phyloP scores from a whole-genome alignment of 1,140 invertebrate species.

The Orussus abietinus region DNA sequence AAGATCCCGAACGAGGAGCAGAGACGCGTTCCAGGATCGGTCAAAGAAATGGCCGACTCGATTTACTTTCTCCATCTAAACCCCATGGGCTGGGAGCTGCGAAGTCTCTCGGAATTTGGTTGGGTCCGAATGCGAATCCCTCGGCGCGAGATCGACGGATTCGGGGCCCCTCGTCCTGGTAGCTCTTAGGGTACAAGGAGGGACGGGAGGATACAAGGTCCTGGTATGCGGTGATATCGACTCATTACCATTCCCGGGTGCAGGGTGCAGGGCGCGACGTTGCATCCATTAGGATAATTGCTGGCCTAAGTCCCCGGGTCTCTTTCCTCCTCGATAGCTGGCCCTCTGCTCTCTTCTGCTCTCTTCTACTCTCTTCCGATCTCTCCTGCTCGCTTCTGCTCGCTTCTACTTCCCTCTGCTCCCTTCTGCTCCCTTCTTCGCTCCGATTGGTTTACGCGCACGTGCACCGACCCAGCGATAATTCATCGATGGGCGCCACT shows the following conservation, averaged over 20 bases:
- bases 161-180: too few relatives aligned
- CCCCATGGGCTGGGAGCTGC: too few relatives aligned
- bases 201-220: conserved; percentile 46
- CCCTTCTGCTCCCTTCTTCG: background rate
- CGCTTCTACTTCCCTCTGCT: background rate
- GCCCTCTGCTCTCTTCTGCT: conserved; percentile 2
- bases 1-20: too few relatives aligned
- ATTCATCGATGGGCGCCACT: conserved; percentile 29
- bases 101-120: too few relatives aligned
- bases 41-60: too few relatives aligned
- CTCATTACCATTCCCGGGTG: conserved; percentile 52
- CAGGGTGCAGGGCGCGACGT: conserved; percentile 46
- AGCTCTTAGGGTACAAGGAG: background rate
- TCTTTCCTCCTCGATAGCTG: conserved; percentile 28
- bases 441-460: conserved; percentile 33
- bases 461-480: conserved; percentile 23
- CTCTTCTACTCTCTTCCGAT: conserved; percentile 6
- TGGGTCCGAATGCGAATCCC: too few relatives aligned
- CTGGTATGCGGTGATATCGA: conserved; percentile 54
- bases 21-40: too few relatives aligned
- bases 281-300: conserved; percentile 57
- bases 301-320: conserved; percentile 37
- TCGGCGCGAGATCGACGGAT: too few relatives aligned
- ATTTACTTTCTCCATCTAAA: too few relatives aligned
- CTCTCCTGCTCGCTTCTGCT: conserved; percentile 7